A percentile compares a stretch with the other conserved stretches of the same genome.
phyloP scores from a whole-genome alignment of 1,140 invertebrate genomes.

The Drosophila ambigua region DNA sequence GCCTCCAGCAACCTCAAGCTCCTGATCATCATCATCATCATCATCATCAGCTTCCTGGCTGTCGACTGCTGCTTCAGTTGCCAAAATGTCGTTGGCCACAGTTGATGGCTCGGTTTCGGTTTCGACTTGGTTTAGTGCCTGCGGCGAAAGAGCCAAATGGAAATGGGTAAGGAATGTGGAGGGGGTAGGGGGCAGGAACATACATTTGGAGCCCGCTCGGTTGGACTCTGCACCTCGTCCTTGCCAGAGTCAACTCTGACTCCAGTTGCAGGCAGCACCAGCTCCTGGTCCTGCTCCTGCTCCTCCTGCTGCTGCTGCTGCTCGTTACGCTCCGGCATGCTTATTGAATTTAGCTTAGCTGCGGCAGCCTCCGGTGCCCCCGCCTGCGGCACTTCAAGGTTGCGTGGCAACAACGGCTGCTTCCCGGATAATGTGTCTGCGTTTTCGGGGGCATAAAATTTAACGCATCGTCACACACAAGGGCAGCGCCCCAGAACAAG shows the following conservation, averaged over 20 bases:
- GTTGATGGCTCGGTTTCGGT: constrained; percentile 50
- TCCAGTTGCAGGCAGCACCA: constrained; percentile 14
- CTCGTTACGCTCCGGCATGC: constrained; percentile 63
- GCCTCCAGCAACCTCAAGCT: constrained; percentile 37
- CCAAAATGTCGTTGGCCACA: constrained; percentile 66
- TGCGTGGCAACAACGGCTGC: constrained; percentile 65
- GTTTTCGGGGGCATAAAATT: constrained; percentile 55
- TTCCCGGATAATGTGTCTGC: constrained; percentile 67
- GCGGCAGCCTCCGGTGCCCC: constrained; percentile 15
- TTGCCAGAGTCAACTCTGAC: constrained; percentile 37
- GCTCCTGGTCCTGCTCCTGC: background rate
- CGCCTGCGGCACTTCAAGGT: constrained; percentile 51
- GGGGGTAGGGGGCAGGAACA: background rate
- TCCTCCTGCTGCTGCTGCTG: background rate
- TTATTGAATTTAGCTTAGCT: constrained; percentile 69
- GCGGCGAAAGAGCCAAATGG: constrained; percentile 45
- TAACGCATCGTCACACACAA: constrained; percentile 1
- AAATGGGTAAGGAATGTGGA: background rate
- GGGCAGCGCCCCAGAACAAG: background rate
- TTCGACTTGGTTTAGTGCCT: constrained; percentile 33
- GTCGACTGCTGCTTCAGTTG: constrained; percentile 45
- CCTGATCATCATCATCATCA: constrained; percentile 17
- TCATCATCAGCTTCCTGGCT: constrained; percentile 10
- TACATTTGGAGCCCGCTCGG: constrained; percentile 30
- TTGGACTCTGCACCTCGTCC: background rate